These are phyloP conservation scores for Tinea trinotella DNA, from an alignment of 2,888 invertebrate genomes.

Conservation along the genomic window DNA sequence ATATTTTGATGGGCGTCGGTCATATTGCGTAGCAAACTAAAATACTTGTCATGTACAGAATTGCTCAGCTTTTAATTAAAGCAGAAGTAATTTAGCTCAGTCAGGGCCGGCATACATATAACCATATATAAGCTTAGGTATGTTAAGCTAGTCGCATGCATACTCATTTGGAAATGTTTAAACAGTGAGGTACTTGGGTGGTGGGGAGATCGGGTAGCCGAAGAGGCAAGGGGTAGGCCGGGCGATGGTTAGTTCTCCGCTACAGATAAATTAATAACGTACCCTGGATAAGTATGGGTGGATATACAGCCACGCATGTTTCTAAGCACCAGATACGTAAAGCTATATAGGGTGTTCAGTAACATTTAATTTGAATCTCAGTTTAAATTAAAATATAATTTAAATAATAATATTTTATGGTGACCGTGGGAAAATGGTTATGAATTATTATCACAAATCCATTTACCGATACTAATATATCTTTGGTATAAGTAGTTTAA, in stretches of 20 bases:
- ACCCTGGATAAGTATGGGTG: constrained; percentile 42
- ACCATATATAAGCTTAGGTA: constrained; percentile 37
- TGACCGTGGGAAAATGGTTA: no score
- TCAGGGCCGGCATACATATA: constrained; percentile 39
- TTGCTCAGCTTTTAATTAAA: constrained; percentile 69
- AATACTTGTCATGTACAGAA: constrained; percentile 70
- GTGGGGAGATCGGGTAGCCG: constrained; percentile 27
- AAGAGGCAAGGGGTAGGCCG: constrained; percentile 29
- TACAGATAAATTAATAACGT: constrained; percentile 71
- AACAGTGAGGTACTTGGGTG: constrained; percentile 39
- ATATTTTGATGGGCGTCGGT: neutral
- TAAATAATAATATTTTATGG: no score
- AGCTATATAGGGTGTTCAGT: constrained; percentile 31
- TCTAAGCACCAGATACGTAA: constrained; percentile 36
- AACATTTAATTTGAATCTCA: neutral
- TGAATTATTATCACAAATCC: no score
- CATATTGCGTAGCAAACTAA: constrained; percentile 25
- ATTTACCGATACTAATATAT: no score
- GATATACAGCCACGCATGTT: constrained; percentile 53
- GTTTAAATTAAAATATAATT: no score
- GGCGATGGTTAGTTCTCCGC: constrained; percentile 65
- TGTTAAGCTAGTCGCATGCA: constrained; percentile 64
- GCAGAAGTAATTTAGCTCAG: constrained; percentile 58
- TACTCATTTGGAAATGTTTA: constrained; percentile 71
- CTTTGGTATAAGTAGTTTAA: no score